Conservation (phyloP, 1,140 invertebrate species). For the Drosophila leontia region DNA sequence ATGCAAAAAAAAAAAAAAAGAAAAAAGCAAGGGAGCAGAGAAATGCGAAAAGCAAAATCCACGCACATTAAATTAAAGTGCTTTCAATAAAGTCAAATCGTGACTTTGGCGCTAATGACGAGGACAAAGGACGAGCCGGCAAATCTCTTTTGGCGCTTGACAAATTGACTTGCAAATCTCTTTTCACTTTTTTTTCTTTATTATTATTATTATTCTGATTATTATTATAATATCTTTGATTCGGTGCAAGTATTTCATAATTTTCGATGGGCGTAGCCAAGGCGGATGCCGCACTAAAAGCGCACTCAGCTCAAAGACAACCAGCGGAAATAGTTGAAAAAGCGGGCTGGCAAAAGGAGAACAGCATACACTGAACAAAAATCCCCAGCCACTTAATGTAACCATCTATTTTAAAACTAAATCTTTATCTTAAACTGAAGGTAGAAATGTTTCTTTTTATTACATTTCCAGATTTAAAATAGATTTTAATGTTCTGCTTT, state of each 20-base stretch:
- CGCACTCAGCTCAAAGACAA: constrained; percentile 81
- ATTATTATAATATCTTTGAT: constrained; percentile 45
- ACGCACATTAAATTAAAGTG: constrained; percentile 83
- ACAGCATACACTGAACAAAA: constrained; percentile 33
- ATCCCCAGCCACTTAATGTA: not conserved
- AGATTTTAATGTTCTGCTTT: not conserved
- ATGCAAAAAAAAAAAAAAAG: constrained; percentile 57
- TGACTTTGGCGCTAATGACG: constrained; percentile 78
- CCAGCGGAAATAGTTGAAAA: constrained; percentile 67
- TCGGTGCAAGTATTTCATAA: constrained; percentile 66
- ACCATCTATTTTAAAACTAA: not conserved
- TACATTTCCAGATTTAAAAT: not conserved
- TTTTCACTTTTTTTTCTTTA: constrained; percentile 29
- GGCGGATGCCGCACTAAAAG: constrained; percentile 78
- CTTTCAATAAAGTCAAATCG: constrained; percentile 83
- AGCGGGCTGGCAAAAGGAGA: constrained; percentile 14
- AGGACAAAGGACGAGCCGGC: constrained; percentile 39
- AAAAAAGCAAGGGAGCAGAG: not conserved
- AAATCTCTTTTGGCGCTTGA: constrained; percentile 55
- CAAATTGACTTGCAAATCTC: constrained; percentile 81
- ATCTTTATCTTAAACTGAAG: not conserved
- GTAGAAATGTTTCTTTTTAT: no score
- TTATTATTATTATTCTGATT: constrained; percentile 15
- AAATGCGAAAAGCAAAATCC: constrained; percentile 59
- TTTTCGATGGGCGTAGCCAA: constrained; percentile 39